These are phyloP conservation scores for Hydrochoerus hydrochaeris DNA, from an alignment of 2,113 vertebrate species.

Conservation along the genomic window DNA sequence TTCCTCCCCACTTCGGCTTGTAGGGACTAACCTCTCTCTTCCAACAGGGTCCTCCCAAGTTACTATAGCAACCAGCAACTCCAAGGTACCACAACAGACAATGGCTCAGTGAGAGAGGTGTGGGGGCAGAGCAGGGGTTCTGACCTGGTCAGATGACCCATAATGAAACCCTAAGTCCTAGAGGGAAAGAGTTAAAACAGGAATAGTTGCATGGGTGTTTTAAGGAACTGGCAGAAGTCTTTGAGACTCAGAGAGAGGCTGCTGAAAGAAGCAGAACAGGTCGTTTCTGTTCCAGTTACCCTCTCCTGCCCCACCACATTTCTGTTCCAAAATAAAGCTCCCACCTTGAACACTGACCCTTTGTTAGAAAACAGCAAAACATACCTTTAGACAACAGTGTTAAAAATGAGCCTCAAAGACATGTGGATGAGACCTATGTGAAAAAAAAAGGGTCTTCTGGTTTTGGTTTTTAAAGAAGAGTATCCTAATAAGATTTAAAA, in stretches of 20 bases:
- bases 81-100: constrained; percentile 55
- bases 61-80: constrained; percentile 72
- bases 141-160: constrained; percentile 41
- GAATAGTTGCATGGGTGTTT: background rate
- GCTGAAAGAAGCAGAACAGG: background rate
- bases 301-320: background rate
- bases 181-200: background rate
- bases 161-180: constrained; percentile 29
- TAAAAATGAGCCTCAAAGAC: constrained; percentile 92
- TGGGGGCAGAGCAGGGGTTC: background rate
- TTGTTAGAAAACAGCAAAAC: constrained; percentile 85
- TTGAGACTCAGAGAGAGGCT: background rate
- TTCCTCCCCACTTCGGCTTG: background rate
- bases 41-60: constrained; percentile 43
- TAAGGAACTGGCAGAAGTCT: constrained; percentile 17
- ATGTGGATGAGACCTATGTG: constrained; percentile 84
- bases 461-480: constrained; percentile 80
- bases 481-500: constrained; percentile 77
- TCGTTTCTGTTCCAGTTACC: background rate
- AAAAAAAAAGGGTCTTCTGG: constrained; percentile 85
- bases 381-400: constrained; percentile 95
- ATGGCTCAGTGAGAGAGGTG: constrained; percentile 49
- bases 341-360: constrained; percentile 88
- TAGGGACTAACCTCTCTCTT: constrained; percentile 49
- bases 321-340: constrained; percentile 90